These are phyloP conservation scores for Cyprinodon diabolis DNA, from an alignment of 2,797 vertebrate species.

Conservation along the genomic window DNA sequence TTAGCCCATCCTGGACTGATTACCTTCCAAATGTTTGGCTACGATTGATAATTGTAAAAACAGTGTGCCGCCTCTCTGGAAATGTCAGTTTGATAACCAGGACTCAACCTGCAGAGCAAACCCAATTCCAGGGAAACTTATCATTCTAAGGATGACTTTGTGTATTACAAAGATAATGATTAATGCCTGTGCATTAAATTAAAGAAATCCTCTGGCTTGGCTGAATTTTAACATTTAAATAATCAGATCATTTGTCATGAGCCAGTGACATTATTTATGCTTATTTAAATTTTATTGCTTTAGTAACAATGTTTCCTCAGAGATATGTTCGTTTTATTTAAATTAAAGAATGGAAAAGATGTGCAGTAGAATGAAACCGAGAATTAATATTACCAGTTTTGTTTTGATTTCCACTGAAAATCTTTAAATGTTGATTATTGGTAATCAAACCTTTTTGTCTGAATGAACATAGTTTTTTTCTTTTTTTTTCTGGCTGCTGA, in stretches of 20 bases:
- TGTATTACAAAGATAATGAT: neutral
- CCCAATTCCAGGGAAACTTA: neutral
- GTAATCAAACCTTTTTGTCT: neutral
- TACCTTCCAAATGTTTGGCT: neutral
- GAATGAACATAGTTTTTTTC: too few relatives aligned
- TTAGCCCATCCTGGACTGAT: neutral
- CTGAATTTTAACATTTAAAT: neutral
- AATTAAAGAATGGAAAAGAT: neutral
- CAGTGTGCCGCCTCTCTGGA: neutral
- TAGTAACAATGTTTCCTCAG: neutral
- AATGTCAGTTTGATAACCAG: constrained; percentile 1
- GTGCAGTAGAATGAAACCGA: too few relatives aligned
- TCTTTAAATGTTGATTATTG: neutral
- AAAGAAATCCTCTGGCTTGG: neutral
- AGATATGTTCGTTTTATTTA: neutral
- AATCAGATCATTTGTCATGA: neutral
- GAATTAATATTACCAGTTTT: too few relatives aligned
- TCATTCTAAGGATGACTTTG: neutral
- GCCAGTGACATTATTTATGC: neutral
- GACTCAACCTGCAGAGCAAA: constrained; percentile 1
- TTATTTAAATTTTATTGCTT: neutral
- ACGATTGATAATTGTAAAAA: constrained; percentile 7
- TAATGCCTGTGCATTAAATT: constrained; percentile 2
- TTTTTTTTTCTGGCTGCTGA: neutral
- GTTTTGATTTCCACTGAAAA: neutral